Base-by-base conservation (phyloP, 2,888 invertebrate species). In the Daptonema setosum region DNA sequence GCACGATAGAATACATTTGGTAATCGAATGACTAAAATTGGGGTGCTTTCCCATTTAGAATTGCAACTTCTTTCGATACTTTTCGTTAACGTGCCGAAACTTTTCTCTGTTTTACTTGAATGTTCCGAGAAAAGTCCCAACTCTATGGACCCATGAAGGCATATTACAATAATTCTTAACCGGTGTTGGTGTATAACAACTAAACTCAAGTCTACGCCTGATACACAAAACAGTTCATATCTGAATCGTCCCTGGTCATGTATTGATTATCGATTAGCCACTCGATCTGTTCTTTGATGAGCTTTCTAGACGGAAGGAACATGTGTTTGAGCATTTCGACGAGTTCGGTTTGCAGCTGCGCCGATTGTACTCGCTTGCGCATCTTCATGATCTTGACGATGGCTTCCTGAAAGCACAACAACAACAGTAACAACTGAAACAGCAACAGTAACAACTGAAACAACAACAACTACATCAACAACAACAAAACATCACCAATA, bases 261-360 rank as follows among this genome's bases (percentile, higher is more conserved):
- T 93, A 95, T 73, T 90, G 90, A 74, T 97, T 87, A 75, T 99
- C 95, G 62, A 97, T 95, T 51, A 99, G 80, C 95, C 95, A 97
- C 74, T 97, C 97, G 55, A 97, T 80, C 75, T 97, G 95, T 75
- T 97, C 95, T 74, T 99, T 97, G 66, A 99, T 95, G 84, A 97
- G 87, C 75, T 95, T 93, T 74, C 91, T 91, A 61, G 90, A 88
- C 28, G 97, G 97, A 69, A 95, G 77, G 78, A 97, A 99, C 91
- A 97, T 93, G 71, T 93, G 91, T 76, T 93, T 93, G 66, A 99
- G 76, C 70, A 97, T 91, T 75, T 97, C 95, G 24, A 97, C 84
- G 58, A 97, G 78, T 76, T 99, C 95, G 57, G 88, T 86, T 78
- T 95, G 95, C 61, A 99, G 76, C 63, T 90, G 85, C 54, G 86